phyloP scores from a whole-genome alignment of 2,797 vertebrate species.

The Falco biarmicus region DNA sequence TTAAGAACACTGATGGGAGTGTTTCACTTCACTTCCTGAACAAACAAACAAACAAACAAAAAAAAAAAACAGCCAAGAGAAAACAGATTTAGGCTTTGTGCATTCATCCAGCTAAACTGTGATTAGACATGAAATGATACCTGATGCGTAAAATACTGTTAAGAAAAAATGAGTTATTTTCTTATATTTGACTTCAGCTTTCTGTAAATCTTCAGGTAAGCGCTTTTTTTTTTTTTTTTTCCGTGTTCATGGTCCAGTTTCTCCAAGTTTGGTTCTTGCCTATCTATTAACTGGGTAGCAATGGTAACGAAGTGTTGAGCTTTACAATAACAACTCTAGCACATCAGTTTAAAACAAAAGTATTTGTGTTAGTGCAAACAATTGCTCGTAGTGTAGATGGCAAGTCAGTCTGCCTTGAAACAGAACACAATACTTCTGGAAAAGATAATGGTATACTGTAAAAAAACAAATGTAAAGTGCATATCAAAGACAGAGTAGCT shows the following conservation, averaged over 20 bases:
- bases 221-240: background rate
- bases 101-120: background rate
- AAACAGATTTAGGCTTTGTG: background rate
- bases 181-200: background rate
- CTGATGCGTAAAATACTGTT: background rate
- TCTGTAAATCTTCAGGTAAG: fast-evolving
- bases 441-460: background rate
- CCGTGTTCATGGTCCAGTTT: background rate
- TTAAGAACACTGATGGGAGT: background rate
- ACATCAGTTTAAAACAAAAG: background rate
- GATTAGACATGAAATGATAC: background rate
- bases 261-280: background rate
- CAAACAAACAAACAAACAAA: background rate
- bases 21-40: background rate
- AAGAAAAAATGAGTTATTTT: background rate
- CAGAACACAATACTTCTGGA: background rate
- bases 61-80: background rate
- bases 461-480: background rate
- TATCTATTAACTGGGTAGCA: background rate
- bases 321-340: background rate
- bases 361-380: background rate
- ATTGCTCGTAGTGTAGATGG: background rate
- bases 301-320: background rate
- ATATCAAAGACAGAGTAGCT: background rate
- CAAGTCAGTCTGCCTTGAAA: background rate